Evolutionary conservation across 2,797 vertebrate genomes (phyloP), one percentile per base, ranked within the genome.

Genomic region (Lithobates pipiens): DNA sequence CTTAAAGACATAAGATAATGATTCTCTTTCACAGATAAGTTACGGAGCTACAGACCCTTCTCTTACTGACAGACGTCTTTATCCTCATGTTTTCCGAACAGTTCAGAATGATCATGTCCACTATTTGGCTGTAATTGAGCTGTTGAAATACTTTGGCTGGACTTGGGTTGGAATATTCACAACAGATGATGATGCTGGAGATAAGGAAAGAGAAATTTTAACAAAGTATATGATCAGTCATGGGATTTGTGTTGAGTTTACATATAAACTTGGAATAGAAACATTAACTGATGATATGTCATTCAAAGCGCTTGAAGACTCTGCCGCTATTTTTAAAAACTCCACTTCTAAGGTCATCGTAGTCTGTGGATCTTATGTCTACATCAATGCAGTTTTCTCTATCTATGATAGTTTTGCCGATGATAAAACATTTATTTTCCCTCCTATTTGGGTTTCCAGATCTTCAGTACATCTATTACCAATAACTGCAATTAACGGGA

Each of bases 181-280:
- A 32, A 29, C 44, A 6, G 18, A 71, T 34, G 67, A 80, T 57
- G 78, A 80, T 50, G 23, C 3, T 9, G 78, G 78, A 46, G 78
- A 80, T 42, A 80, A 65, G 7, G 78, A 80, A 16, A n/a, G 4
- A 10, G 39, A 69, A 8, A 50, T 27, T 21, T 27, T 80, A 15
- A 54, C 21, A 18, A 68, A 71, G 21, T 70, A 70, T 32, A 25
- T 80, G 44, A 29, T 5, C 11, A 34, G 16, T 32, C 8, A 34
- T 32, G 67, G 27, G 15, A 80, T 80, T 42, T 80, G 67, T 80
- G 78, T 18, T 25, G 72, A 63, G n/a, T 63, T n/a, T 63, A n/a
- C n/a, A 23, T n/a, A n/a, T 23, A 7, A 2, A 63, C 5, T 63
- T 7, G 10, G n/a, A 23, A 10, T 21, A 2, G 23, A 63, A 8